Conservation (phyloP, 2,888 invertebrate species). For the Agrochola litura region DNA sequence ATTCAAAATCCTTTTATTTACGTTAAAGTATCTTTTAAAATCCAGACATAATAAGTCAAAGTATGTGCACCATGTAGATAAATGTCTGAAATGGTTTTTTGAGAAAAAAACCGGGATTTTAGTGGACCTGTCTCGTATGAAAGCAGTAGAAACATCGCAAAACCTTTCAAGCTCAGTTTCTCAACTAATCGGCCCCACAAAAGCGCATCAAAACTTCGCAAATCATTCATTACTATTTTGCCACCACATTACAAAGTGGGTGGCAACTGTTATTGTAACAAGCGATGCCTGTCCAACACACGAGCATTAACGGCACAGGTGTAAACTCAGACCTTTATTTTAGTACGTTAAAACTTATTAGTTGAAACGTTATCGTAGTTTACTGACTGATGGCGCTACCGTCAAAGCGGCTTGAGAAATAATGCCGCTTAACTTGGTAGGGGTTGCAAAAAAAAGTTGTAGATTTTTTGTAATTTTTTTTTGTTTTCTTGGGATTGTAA, state of each 20-base stretch:
- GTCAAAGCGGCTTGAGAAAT: constrained; percentile 75
- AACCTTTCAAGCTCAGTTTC: not conserved
- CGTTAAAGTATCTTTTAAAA: no score
- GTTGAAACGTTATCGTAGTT: constrained; percentile 50
- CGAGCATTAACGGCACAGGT: constrained; percentile 63
- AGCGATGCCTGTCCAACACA: constrained; percentile 56
- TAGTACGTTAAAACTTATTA: constrained; percentile 64
- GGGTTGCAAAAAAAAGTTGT: constrained; percentile 61
- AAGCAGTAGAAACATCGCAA: not conserved
- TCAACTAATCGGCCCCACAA: not conserved
- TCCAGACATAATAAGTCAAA: no score
- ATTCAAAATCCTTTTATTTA: no score
- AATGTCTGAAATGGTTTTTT: no score
- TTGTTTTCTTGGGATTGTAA: no score
- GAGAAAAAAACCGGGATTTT: no score
- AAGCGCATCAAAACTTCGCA: constrained; percentile 2
- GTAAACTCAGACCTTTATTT: constrained; percentile 61
- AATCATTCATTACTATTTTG: constrained; percentile 33
- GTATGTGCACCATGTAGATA: no score
- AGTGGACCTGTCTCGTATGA: no score
- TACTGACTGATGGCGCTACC: constrained; percentile 61
- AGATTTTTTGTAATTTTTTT: no score
- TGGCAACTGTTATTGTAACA: constrained; percentile 50
- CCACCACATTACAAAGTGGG: constrained; percentile 29
- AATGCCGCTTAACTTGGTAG: constrained; percentile 73